A percentile compares a stretch with the other conserved stretches of the same genome.
Evolutionary conservation across 2,113 vertebrate species (phyloP).

Genomic region (Odontesthes bonariensis): DNA sequence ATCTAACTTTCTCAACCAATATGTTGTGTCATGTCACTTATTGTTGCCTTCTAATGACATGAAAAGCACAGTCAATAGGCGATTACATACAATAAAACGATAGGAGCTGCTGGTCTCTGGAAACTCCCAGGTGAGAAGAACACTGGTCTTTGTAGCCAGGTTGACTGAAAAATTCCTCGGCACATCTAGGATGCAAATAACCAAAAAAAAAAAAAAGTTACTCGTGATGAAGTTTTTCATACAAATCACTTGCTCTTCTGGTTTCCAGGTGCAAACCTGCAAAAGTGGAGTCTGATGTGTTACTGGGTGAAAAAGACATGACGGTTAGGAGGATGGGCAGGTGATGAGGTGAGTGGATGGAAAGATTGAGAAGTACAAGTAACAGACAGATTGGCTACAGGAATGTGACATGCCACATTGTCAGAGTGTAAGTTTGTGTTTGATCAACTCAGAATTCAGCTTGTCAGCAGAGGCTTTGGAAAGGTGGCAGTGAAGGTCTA

Average conservation of each 20-base stretch:
- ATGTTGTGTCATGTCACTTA: not conserved
- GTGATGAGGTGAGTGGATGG: constrained; percentile 75
- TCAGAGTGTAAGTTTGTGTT: constrained; percentile 69
- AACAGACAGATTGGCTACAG: constrained; percentile 58
- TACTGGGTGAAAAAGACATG: constrained; percentile 40
- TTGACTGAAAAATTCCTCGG: constrained; percentile 99
- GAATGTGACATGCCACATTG: constrained; percentile 77
- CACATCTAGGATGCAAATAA: constrained; percentile 85
- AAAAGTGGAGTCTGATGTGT: constrained; percentile 48
- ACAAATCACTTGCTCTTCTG: constrained; percentile 14
- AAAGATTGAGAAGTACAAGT: constrained; percentile 56
- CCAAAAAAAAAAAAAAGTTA: constrained; percentile 46
- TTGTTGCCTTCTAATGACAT: not conserved
- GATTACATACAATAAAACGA: constrained; percentile 89
- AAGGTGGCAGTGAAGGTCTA: constrained; percentile 66
- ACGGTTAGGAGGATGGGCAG: constrained; percentile 71
- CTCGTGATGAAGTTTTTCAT: not conserved
- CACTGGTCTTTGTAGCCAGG: constrained; percentile 95
- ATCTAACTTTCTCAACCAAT: not conserved
- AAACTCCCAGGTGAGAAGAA: constrained; percentile 97
- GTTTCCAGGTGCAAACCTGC: constrained; percentile 45
- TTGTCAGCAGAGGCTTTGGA: constrained; percentile 68
- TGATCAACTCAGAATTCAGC: constrained; percentile 57
- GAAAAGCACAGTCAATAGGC: not conserved
- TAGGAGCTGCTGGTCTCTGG: constrained; percentile 91